A percentile compares a stretch with the other conserved stretches of the same genome.
Conservation (phyloP, 2,888 invertebrate species). For the Myathropa florea region DNA sequence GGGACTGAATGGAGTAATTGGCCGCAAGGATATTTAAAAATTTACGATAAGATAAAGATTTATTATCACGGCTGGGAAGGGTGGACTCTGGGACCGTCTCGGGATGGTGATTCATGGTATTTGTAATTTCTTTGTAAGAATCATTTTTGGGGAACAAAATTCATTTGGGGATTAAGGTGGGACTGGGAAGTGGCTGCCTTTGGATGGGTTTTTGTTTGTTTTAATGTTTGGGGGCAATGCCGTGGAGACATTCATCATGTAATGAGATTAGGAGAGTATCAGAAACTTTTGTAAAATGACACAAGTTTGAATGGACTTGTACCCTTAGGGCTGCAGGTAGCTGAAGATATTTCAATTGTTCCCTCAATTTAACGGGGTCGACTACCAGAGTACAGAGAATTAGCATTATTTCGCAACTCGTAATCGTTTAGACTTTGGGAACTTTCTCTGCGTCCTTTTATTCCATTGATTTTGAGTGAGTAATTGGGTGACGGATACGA, state of each 20-base stretch:
- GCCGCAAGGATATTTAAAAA: conserved; percentile 38
- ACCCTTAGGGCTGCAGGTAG: not conserved
- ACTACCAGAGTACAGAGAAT: not conserved
- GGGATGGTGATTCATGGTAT: not conserved
- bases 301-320: not conserved
- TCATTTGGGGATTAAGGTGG: not conserved
- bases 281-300: not conserved
- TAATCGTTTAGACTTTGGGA: not conserved
- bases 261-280: not conserved
- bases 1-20: conserved; percentile 8
- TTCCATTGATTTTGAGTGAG: not conserved
- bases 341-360: not conserved
- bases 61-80: not conserved
- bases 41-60: conserved; percentile 18
- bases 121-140: not conserved
- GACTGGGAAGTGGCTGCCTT: no score
- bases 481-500: not conserved
- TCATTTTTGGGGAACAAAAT: not conserved
- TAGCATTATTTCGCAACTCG: not conserved
- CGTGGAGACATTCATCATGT: not conserved
- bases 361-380: not conserved
- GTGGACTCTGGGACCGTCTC: not conserved
- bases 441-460: not conserved
- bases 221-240: not conserved
- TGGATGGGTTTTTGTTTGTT: conserved; percentile 8